These are phyloP conservation scores for Clarias platycephalus DNA, from an alignment of 2,797 vertebrate species.

Conservation along the genomic window DNA sequence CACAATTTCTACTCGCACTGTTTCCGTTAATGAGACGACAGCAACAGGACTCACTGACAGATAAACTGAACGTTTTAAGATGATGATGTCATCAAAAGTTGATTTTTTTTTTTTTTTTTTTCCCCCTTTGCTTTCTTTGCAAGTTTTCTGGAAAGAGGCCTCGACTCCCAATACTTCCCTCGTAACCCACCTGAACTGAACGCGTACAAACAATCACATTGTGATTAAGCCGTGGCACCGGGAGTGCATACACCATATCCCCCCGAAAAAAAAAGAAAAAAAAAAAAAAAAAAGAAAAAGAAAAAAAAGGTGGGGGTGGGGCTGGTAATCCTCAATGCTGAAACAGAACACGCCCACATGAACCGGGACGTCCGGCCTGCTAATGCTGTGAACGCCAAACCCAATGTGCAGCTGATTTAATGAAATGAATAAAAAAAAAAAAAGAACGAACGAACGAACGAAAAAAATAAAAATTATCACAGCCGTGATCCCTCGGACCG, in stretches of 20 bases:
- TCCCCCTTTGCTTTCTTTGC: neutral
- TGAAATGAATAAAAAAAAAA: constrained; percentile 39
- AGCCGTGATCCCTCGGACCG: constrained; percentile 34
- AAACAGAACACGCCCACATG: constrained; percentile 49
- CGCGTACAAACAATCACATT: constrained; percentile 77
- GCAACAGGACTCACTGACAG: constrained; percentile 26
- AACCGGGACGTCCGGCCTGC: neutral
- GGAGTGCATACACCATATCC: constrained; percentile 73
- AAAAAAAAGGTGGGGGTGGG: neutral
- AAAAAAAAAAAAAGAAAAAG: constrained; percentile 8
- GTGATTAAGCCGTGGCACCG: constrained; percentile 70
- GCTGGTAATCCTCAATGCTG: neutral
- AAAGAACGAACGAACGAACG: constrained; percentile 36
- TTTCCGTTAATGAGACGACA: constrained; percentile 58
- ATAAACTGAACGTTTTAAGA: constrained; percentile 47
- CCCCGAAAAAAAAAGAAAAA: constrained; percentile 14
- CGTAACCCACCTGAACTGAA: constrained; percentile 52
- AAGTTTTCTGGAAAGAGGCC: neutral
- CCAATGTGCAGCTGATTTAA: constrained; percentile 11
- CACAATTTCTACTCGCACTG: constrained; percentile 90
- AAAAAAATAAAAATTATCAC: constrained; percentile 39
- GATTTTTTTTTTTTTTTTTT: constrained; percentile 57
- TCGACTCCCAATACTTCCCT: constrained; percentile 6
- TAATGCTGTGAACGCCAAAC: no score
- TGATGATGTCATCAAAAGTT: constrained; percentile 60